phyloP scores from a whole-genome alignment of 2,113 vertebrate species.

The Engraulis encrasicolus region DNA sequence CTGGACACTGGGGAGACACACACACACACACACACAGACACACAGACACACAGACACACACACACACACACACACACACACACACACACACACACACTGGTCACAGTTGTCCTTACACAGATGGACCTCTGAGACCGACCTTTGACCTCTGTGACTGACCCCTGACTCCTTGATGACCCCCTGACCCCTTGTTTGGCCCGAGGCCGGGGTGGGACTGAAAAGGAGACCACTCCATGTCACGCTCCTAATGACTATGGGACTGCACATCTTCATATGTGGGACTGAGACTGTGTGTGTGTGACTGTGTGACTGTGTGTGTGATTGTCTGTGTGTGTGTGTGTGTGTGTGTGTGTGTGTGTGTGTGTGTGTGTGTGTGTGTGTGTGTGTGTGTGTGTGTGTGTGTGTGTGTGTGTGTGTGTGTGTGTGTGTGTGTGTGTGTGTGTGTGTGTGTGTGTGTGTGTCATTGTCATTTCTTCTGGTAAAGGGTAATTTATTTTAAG shows the following conservation, averaged over 20 bases:
- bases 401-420: background rate
- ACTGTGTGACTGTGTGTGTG: background rate
- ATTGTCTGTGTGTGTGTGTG: background rate
- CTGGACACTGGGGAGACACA: too few relatives aligned
- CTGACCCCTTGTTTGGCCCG: too few relatives aligned
- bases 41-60: too few relatives aligned
- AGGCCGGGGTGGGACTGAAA: background rate
- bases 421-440: background rate
- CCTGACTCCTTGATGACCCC: too few relatives aligned
- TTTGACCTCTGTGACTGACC: background rate
- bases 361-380: background rate
- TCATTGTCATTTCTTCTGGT: background rate
- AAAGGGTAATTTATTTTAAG: slow-evolving; percentile 8
- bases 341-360: background rate
- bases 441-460: background rate
- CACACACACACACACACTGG: too few relatives aligned
- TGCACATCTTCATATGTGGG: background rate
- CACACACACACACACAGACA: too few relatives aligned
- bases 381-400: background rate
- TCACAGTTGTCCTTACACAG: background rate
- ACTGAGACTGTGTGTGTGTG: background rate
- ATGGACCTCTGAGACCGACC: background rate
- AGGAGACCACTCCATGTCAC: background rate
- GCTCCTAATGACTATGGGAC: background rate
- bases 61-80: too few relatives aligned